phyloP scores from a whole-genome alignment of 2,113 vertebrate genomes.

The Anhinga anhinga region DNA sequence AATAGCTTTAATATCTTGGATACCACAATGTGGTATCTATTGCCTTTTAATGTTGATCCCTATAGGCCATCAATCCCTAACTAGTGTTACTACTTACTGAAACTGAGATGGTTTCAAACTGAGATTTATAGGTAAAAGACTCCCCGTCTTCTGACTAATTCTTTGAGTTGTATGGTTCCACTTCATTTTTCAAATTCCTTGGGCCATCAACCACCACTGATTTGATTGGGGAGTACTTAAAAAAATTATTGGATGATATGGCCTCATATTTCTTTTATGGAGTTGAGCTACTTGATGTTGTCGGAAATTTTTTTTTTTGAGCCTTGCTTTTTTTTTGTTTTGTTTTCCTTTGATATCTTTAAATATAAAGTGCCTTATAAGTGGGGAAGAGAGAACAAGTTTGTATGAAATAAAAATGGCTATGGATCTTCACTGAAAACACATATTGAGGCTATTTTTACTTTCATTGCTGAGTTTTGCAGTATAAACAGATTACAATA shows the following conservation, averaged over 20 bases:
- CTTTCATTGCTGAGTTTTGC: slow-evolving; percentile 48
- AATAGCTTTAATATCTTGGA: slow-evolving; percentile 40
- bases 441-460: slow-evolving; percentile 15
- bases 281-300: background rate
- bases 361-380: background rate
- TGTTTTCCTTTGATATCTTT: slow-evolving; percentile 12
- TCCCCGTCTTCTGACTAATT: background rate
- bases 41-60: slow-evolving; percentile 40
- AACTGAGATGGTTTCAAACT: slow-evolving; percentile 2
- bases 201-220: background rate
- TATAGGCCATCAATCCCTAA: slow-evolving; percentile 41
- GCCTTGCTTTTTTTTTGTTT: background rate
- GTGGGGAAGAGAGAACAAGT: background rate
- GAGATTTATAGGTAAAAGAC: slow-evolving; percentile 9
- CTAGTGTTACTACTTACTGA: slow-evolving; percentile 6
- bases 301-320: background rate
- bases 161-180: background rate
- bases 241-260: background rate
- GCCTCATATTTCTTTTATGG: background rate
- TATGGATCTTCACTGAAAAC: background rate
- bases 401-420: slow-evolving; percentile 22
- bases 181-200: background rate
- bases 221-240: background rate
- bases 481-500: slow-evolving; percentile 60
- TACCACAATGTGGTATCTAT: slow-evolving; percentile 37